Evolutionary conservation across 2,888 invertebrate genomes (phyloP).

Genomic region (Drepanosiphum platanoidis): DNA sequence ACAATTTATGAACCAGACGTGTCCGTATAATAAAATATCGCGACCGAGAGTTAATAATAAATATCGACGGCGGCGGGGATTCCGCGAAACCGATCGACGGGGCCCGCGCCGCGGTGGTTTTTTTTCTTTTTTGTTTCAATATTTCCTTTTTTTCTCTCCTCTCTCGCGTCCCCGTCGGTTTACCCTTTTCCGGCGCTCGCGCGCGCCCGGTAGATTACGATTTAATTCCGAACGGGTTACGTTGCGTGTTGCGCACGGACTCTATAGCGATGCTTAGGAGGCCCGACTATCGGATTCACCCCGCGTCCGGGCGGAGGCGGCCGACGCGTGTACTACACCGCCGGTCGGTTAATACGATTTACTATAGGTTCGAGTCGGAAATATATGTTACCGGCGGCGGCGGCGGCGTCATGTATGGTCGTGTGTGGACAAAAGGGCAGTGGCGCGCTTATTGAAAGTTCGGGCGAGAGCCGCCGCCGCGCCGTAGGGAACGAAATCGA

Average conservation of each 20-base stretch:
- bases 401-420: conserved; percentile 21
- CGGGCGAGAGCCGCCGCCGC: too few relatives aligned
- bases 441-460: conserved; percentile 38
- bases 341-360: conserved; percentile 36
- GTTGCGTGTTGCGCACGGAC: background rate
- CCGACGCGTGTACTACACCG: background rate
- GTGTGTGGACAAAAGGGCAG: conserved; percentile 47
- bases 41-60: too few relatives aligned
- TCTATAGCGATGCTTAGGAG: too few relatives aligned
- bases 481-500: conserved; percentile 29
- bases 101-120: too few relatives aligned
- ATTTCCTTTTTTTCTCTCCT: too few relatives aligned
- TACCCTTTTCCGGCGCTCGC: background rate
- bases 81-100: too few relatives aligned
- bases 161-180: too few relatives aligned
- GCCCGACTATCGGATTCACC: background rate
- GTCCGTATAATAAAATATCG: too few relatives aligned
- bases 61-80: too few relatives aligned
- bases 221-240: background rate
- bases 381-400: conserved; percentile 8
- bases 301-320: background rate
- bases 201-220: background rate
- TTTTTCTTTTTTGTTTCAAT: too few relatives aligned
- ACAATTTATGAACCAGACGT: too few relatives aligned
- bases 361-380: conserved; percentile 19